Evolutionary conservation across 1,140 invertebrate genomes (phyloP).

Genomic region (Campodea augens): DNA sequence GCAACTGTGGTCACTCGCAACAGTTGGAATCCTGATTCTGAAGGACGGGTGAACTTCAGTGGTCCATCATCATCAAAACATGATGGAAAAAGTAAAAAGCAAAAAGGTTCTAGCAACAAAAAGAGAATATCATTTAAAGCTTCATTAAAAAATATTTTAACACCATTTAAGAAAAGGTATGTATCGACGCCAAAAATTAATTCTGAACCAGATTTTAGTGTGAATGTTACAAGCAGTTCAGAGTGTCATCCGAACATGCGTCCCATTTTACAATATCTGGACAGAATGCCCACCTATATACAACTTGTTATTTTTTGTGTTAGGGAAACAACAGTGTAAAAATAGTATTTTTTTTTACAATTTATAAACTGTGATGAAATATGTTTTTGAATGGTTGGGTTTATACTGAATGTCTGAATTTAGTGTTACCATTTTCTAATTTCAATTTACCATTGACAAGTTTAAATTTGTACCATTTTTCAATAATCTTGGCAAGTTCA

Average conservation of each 20-base stretch:
- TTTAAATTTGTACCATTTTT: no score
- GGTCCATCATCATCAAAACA: not conserved
- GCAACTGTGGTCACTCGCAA: no score
- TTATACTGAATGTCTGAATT: no score
- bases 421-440: no score
- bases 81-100: slow-evolving; percentile 1
- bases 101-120: slow-evolving; percentile 8
- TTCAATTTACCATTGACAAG: no score
- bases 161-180: slow-evolving; percentile 19
- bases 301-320: slow-evolving; percentile 15
- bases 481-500: no score
- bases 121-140: slow-evolving; percentile 18
- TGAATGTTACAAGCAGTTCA: not conserved
- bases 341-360: no score
- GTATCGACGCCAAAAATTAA: slow-evolving; percentile 6
- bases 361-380: no score
- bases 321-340: slow-evolving; percentile 15
- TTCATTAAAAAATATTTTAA: slow-evolving; percentile 19
- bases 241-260: slow-evolving; percentile 9
- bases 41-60: not conserved
- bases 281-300: slow-evolving; percentile 14
- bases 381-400: no score
- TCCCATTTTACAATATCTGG: slow-evolving; percentile 13
- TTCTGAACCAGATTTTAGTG: not conserved
- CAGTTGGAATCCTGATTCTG: no score